Evolutionary conservation across 2,113 vertebrate species (phyloP), one percentile per base, ranked within the genome.

Genomic region (Notarius quadriscutis): DNA sequence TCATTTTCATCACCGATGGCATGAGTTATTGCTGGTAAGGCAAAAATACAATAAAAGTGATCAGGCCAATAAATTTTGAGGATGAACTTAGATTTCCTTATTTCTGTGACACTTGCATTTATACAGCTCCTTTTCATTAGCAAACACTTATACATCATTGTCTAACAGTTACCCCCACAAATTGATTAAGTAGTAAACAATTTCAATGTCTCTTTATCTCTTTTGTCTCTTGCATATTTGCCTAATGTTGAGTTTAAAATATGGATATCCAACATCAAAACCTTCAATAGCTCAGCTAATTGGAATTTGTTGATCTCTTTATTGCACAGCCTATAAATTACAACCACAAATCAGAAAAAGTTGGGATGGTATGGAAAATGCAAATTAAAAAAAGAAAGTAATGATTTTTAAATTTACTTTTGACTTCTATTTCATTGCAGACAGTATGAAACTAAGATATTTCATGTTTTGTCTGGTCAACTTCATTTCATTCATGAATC

Each of bases 241-340:
- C 22, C 27, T 81, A 9, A 81, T 62, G n/a, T 18, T 80, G 30
- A 81, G 9, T 41, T 41, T 41, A 62, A 81, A 25, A 41, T 41
- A 62, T 62, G 20, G 1, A 81, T 41, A 6, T 41, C 41, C 48
- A 81, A 60, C 55, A 81, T 7, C 62, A 34, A 22, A 1, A 80
- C 14, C 50, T 80, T 81, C 65, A 69, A 27, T 89, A 41, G 84
- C 84, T 84, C 84, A 87, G 81, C 55, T 90, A 83, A 91, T 87
- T 92, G 63, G 78, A 84, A 89, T 88, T 50, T 81, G 65, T 87
- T 87, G 74, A 86, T 86, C 86, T 53, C 65, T 79, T 65, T 72
- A 81, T 87, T 89, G 69, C 81, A 86, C 86, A 74, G 83, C 87
- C 75, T 87, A 88, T 88, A 80, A 87, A 90, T 91, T 57, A 83